Base-by-base conservation (phyloP, 2,888 invertebrate species). In the Thereva unica region DNA sequence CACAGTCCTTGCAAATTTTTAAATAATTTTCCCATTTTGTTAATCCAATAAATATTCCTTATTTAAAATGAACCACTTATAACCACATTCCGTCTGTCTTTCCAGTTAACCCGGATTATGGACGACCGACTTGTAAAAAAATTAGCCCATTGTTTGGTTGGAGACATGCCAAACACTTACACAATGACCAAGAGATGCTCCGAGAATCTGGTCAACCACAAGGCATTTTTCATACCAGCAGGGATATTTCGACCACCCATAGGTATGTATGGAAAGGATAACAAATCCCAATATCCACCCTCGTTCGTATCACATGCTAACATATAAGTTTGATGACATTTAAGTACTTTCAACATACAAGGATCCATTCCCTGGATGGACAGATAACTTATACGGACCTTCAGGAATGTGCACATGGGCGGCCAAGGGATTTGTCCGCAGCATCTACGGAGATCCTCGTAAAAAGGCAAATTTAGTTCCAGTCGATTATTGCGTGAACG, bases 311-410 rank as follows among this genome's bases (percentile, higher is more conserved):
- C 23, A 23, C 23, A 23, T 23, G 23, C 23, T 23, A 23, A 23
- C 23, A 23, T 23, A 23, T 23, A 47, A 10, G 44, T 47, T 41
- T 50, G 23, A 9, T 55, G 8, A 10, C 5, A 12, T 55, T 40
- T 42, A 7, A 81, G 82, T 81, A 70, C 76, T 81, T 74, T 81
- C 81, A 74, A 81, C 80, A 69, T 81, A 82, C 74, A 80, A 80
- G 74, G 81, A 81, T 72, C 81, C 81, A 68, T 74, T 80, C 69
- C 80, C 82, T 70, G 81, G 82, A 67, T 82, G 80, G 80, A 82
- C 81, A 68, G 81, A 81, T 76, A 81, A 81, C 75, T 75, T 81
- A 72, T 80, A 82, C 73, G 81, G 81, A 70, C 81, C 81, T 72
- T 79, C 81, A 64, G 81, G 80, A 68, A 72, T 81, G 68, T 80